A percentile compares a stretch with the other conserved stretches of the same genome.
phyloP scores from a whole-genome alignment of 2,113 vertebrate species.

The Zosterops lateralis region DNA sequence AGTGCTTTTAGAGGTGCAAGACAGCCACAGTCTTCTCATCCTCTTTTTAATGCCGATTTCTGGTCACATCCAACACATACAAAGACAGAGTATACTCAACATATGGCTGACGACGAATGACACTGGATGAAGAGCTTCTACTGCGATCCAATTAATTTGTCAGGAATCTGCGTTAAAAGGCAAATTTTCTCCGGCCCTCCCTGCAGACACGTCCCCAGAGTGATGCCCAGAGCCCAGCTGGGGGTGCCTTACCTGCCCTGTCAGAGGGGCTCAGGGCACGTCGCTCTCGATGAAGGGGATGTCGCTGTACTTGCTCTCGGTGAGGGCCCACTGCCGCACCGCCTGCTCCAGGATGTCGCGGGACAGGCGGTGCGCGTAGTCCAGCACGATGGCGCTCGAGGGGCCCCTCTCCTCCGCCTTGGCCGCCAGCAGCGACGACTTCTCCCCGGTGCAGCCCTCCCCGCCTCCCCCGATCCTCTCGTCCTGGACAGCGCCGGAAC shows the following conservation, averaged over 20 bases:
- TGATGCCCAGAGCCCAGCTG: not conserved
- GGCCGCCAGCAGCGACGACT: slow-evolving; percentile 63
- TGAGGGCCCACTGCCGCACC: slow-evolving; percentile 87
- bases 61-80: not conserved
- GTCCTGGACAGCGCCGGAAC: slow-evolving; percentile 63
- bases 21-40: not conserved
- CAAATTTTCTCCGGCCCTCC: not conserved
- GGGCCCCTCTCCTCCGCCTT: slow-evolving; percentile 30
- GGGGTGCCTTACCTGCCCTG: not conserved
- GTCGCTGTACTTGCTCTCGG: slow-evolving; percentile 87
- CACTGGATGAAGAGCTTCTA: not conserved
- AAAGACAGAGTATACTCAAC: not conserved
- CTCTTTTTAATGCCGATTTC: not conserved
- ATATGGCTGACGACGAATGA: not conserved
- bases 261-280: slow-evolving; percentile 74
- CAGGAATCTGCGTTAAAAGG: not conserved
- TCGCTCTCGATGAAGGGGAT: slow-evolving; percentile 96
- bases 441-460: slow-evolving; percentile 60
- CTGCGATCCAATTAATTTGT: not conserved
- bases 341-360: slow-evolving; percentile 87
- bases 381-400: slow-evolving; percentile 70
- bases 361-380: slow-evolving; percentile 88
- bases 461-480: slow-evolving; percentile 46
- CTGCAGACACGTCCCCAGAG: not conserved
- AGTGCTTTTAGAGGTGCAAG: not conserved